These are phyloP conservation scores for Anthonomus grandis DNA, from an alignment of 1,140 invertebrate genomes.

Conservation along the genomic window DNA sequence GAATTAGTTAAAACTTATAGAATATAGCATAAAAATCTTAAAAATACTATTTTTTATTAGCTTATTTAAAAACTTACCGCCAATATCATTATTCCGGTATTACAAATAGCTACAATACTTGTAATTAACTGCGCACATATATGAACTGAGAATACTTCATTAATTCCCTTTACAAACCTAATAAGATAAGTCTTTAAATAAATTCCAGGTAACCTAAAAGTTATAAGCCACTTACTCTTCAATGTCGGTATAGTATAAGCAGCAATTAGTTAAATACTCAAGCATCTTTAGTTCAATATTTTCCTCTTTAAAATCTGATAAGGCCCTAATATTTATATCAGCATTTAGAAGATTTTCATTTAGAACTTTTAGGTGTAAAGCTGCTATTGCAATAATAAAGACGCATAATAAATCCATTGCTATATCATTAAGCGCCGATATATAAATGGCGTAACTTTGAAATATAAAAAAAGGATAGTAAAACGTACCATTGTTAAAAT, in stretches of 20 bases:
- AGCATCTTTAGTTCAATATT: not conserved
- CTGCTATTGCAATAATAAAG: constrained; percentile 12
- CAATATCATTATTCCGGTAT: too few species aligned
- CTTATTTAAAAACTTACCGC: too few species aligned
- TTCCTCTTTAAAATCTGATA: not conserved
- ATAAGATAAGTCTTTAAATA: too few species aligned
- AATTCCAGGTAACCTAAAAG: too few species aligned
- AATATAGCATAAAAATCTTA: too few species aligned
- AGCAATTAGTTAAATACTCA: constrained; percentile 4
- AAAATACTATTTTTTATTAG: too few species aligned
- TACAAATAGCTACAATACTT: too few species aligned
- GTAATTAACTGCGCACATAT: too few species aligned
- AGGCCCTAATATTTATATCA: not conserved
- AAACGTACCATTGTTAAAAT: constrained; percentile 7
- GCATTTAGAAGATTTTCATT: constrained; percentile 12
- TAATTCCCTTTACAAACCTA: too few species aligned
- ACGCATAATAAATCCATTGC: constrained; percentile 14
- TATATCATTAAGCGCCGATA: constrained; percentile 14
- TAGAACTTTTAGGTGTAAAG: constrained; percentile 20
- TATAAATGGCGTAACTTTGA: constrained; percentile 7
- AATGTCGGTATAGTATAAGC: constrained; percentile 8
- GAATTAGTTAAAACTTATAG: too few species aligned
- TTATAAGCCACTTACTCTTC: constrained; percentile 18
- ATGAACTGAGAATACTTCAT: too few species aligned
- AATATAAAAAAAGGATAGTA: constrained; percentile 19